These are phyloP conservation scores for Benitochromis conjunctus DNA, from an alignment of 2,113 vertebrate species.

Conservation along the genomic window DNA sequence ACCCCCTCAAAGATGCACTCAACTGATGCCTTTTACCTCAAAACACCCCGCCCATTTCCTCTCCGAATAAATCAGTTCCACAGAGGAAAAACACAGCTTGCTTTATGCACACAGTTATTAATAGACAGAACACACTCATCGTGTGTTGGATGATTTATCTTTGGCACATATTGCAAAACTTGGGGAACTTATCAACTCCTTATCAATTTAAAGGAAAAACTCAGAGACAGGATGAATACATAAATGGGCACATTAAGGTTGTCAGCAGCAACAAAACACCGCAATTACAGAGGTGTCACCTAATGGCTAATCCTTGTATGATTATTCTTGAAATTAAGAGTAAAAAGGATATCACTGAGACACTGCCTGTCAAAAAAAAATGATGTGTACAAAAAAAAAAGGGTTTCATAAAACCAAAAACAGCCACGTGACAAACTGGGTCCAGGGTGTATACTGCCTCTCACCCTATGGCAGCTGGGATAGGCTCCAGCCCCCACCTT, in stretches of 20 bases:
- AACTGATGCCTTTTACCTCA: slow-evolving; percentile 48
- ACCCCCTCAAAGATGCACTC: slow-evolving; percentile 45
- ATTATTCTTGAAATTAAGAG: background rate
- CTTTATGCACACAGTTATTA: slow-evolving; percentile 33
- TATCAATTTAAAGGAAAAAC: background rate
- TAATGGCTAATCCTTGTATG: background rate
- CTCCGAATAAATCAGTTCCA: slow-evolving; percentile 26
- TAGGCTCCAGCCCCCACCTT: background rate
- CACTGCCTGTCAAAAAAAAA: background rate
- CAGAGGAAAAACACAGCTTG: slow-evolving; percentile 20
- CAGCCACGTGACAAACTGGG: background rate
- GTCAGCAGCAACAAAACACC: background rate
- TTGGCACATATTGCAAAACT: background rate
- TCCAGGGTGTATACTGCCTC: background rate
- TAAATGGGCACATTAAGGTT: background rate
- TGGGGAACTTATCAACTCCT: background rate
- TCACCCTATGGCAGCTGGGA: background rate
- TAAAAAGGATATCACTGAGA: background rate
- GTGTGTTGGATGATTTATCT: slow-evolving; percentile 26
- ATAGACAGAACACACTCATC: slow-evolving; percentile 4
- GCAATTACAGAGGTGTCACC: background rate
- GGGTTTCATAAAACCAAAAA: background rate
- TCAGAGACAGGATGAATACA: background rate
- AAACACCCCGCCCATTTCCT: slow-evolving; percentile 24
- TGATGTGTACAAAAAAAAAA: background rate